Conservation (phyloP, 2,888 invertebrate genomes). For the Polyploca ridens region DNA sequence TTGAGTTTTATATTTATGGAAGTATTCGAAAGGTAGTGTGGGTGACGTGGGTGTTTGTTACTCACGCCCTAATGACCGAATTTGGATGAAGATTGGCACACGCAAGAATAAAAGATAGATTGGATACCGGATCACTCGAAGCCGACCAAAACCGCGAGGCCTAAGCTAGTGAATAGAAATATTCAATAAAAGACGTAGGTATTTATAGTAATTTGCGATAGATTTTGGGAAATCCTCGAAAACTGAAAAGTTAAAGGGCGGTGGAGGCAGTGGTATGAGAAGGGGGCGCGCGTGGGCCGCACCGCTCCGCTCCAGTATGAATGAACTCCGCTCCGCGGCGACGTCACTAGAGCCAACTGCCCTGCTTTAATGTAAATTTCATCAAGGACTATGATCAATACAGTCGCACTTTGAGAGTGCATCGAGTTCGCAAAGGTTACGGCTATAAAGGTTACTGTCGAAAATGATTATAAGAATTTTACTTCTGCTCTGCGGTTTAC, state of each 20-base stretch:
- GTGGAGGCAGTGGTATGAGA: background rate
- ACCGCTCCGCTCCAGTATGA: background rate
- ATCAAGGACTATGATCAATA: constrained; percentile 35
- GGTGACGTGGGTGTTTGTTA: too few relatives aligned
- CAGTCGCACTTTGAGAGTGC: constrained; percentile 4
- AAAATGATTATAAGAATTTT: too few relatives aligned
- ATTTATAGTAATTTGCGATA: background rate
- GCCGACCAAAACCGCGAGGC: too few relatives aligned
- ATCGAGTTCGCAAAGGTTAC: background rate
- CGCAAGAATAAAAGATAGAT: too few relatives aligned
- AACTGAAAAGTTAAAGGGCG: constrained; percentile 4
- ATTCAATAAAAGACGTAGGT: too few relatives aligned
- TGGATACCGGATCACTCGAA: too few relatives aligned
- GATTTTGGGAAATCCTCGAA: constrained; percentile 9
- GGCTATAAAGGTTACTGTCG: background rate
- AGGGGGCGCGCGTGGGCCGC: constrained; percentile 12
- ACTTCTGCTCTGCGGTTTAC: too few relatives aligned
- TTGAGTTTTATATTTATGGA: too few relatives aligned
- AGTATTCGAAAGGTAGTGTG: too few relatives aligned
- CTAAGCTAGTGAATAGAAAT: too few relatives aligned
- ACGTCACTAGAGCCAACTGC: constrained; percentile 17
- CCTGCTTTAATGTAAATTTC: constrained; percentile 29
- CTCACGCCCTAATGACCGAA: too few relatives aligned
- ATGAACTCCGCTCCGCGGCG: constrained; percentile 16
- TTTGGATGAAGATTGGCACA: too few relatives aligned